These are phyloP conservation scores for Gadus macrocephalus DNA, from an alignment of 2,113 vertebrate species.

Conservation along the genomic window DNA sequence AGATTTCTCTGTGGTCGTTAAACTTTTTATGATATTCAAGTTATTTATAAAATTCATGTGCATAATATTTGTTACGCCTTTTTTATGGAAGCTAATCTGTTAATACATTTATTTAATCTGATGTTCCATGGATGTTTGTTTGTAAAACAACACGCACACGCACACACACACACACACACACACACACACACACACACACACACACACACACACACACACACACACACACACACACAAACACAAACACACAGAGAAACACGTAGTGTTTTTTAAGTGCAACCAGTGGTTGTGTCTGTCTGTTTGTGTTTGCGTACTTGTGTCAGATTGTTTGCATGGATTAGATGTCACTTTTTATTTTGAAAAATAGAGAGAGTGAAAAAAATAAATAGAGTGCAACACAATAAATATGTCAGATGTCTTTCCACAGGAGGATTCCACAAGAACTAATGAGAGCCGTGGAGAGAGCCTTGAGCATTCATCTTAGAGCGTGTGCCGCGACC, in stretches of 20 bases:
- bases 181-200: too few species aligned
- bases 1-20: neutral
- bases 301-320: neutral
- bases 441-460: constrained; percentile 44
- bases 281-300: constrained; percentile 24
- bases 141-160: too few species aligned
- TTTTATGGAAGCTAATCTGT: too few species aligned
- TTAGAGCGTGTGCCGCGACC: constrained; percentile 31
- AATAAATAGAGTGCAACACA: constrained; percentile 15
- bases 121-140: too few species aligned
- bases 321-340: neutral
- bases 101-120: too few species aligned
- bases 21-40: constrained; percentile 18
- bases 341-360: neutral
- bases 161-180: too few species aligned
- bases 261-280: too few species aligned
- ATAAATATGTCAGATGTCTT: constrained; percentile 45
- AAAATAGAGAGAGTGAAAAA: neutral
- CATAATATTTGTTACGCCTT: too few species aligned
- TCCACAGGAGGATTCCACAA: constrained; percentile 46
- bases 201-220: too few species aligned
- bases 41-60: constrained; percentile 18
- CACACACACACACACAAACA: too few species aligned
- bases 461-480: constrained; percentile 27
- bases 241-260: too few species aligned